Base-by-base conservation (phyloP, 2,888 invertebrate species). In the Lasioglossum calceatum region DNA sequence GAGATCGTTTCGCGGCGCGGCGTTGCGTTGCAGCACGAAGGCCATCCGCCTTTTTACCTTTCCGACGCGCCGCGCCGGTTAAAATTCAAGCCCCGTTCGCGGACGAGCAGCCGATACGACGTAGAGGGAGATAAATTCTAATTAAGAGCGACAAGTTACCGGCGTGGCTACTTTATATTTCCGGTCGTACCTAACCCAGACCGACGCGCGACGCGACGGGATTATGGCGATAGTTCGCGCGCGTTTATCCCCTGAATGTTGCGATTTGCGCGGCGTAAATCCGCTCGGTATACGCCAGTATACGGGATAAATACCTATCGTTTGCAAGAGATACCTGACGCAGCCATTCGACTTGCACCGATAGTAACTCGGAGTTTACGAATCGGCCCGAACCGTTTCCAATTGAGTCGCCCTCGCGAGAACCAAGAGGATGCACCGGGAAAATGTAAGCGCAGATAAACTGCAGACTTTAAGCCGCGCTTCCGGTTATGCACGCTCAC, bases 61-160 rank as follows among this genome's bases (percentile, higher is more conserved):
- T 71, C 81, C 64, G 19, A 27, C 32, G 61, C 54, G 54, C n/a
- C 36, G 72, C 54, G 54, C n/a, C 36, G 72, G 54, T 87, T 87
- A 77, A 81, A 82, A 89, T 85, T 85, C 86, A 72, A 58, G 71
- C 71, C 47, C 12, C 78, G 86, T 85, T 78, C 75, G 8, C 42
- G 75, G 67, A 74, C 71, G 72, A 79, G 84, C 58, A 81, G 67
- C 74, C 81, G 86, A 86, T 81, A 72, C 86, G 85, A 77, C 81
- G 70, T 73, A 70, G 73, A 71, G 78, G 47, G 70, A 91, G 83
- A 90, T 90, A 91, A 90, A 91, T 90, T 89, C 85, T 87, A 91
- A 90, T 90, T 90, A 90, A 91, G 79, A 88, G 77, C 85, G 89
- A 91, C 91, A 88, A 86, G 85, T 77, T 79, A 67, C 79, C 70